Conservation (phyloP, 2,113 vertebrate genomes). For the Heliornis fulica region DNA sequence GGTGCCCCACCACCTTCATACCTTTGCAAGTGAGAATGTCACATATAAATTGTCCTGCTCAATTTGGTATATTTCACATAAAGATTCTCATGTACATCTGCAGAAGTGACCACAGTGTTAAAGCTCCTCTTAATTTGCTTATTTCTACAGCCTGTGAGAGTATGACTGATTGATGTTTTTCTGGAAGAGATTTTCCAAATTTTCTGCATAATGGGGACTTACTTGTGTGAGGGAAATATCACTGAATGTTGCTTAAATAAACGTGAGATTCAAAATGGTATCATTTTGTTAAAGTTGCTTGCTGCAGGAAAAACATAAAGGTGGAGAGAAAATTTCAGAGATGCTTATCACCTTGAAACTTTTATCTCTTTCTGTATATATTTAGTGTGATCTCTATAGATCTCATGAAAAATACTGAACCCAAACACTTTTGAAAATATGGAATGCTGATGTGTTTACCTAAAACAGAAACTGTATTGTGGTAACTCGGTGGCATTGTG, state of each 20-base stretch:
- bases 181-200: background rate
- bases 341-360: background rate
- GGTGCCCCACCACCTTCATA: background rate
- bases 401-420: background rate
- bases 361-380: background rate
- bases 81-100: background rate
- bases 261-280: background rate
- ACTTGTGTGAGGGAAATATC: background rate
- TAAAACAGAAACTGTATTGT: no score
- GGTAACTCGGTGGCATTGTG: no score
- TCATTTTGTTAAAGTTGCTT: background rate
- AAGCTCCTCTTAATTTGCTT: background rate
- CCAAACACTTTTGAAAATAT: background rate
- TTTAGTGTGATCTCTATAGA: background rate
- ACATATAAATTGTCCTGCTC: background rate
- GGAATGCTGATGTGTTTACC: background rate
- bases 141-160: background rate
- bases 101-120: background rate
- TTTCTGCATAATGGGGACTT: background rate
- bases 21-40: background rate
- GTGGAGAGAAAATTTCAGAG: background rate
- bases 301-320: background rate
- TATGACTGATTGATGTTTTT: background rate
- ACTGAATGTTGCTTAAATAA: background rate
- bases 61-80: background rate